phyloP scores from a whole-genome alignment of 1,140 invertebrate genomes.

The Maconellicoccus hirsutus region DNA sequence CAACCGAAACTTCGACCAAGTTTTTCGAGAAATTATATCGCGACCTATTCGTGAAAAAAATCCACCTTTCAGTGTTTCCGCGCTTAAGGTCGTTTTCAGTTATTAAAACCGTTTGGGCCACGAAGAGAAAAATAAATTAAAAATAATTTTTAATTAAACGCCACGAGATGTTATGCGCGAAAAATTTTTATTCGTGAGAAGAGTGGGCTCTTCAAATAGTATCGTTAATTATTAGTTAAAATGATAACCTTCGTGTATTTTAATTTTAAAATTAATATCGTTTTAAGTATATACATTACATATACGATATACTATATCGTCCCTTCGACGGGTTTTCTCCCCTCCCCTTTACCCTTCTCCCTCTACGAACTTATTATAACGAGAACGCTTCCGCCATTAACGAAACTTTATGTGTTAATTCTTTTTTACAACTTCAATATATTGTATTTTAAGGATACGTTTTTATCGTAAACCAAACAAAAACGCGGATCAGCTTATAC shows the following conservation, averaged over 20 bases:
- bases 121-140: background rate
- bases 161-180: background rate
- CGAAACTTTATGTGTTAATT: too few species aligned
- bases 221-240: background rate
- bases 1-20: too few species aligned
- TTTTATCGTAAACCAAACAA: too few species aligned
- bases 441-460: too few species aligned
- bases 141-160: slow-evolving; percentile 6
- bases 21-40: too few species aligned
- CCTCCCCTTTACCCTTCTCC: too few species aligned
- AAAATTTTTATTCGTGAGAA: background rate
- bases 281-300: background rate
- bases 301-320: too few species aligned
- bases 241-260: background rate
- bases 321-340: too few species aligned
- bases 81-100: background rate
- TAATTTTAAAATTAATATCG: background rate
- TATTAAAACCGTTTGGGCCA: background rate
- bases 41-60: background rate
- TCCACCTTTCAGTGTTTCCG: background rate
- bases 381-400: too few species aligned
- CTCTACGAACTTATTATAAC: too few species aligned
- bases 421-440: too few species aligned
- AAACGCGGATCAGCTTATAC: too few species aligned
- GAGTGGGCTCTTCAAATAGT: background rate